Evolutionary conservation across 2,888 invertebrate species (phyloP), one percentile per base, ranked within the genome.

Genomic region (Metacarcinus magister): DNA sequence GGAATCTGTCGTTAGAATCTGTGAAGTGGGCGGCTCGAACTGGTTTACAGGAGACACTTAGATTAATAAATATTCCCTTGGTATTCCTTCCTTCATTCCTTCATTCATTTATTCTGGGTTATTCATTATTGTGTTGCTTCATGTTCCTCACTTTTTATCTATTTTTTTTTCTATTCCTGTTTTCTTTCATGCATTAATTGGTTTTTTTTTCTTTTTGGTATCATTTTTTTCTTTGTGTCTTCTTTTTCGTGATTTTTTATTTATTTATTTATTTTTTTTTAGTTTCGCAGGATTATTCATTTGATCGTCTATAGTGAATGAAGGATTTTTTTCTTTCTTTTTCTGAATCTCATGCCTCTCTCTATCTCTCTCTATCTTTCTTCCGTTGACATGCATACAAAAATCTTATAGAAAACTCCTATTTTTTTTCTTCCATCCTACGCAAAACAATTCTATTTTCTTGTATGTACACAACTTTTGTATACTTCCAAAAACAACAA

Each of bases 291-390:
- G 67, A 10, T 19, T 89, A 32, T 19, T 32, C 13, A 10, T 32
- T 39, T 32, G 23, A 32, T 19, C 7, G 4, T 32, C 23, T 89
- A 10, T 89, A 4, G 16, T 19, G 3, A 7, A 43, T 89, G 89
- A 23, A 82, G 82, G n/a, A 10, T 28, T 28, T 82, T 28, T 82
- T 28, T 82, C 82, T 82, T 82, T 28, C 28, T 28, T 19, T 87
- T 32, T 87, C 87, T 87, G n/a, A n/a, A 13, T 90, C 89, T 90
- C 89, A 8, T 54, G 54, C 54, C 54, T 90, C 89, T 90, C 89
- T 32, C 89, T 90, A 23, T 87, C 87, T 89, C 89, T 89, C 32
- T 89, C 89, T 89, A 13, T 39, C 89, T 28, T 32, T 82, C 23
- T 10, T 5, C 19, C 48, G 5, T 48, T 48, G 48, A 8, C 10